phyloP scores from a whole-genome alignment of 2,888 invertebrate genomes.

The Punctoribates punctum region DNA sequence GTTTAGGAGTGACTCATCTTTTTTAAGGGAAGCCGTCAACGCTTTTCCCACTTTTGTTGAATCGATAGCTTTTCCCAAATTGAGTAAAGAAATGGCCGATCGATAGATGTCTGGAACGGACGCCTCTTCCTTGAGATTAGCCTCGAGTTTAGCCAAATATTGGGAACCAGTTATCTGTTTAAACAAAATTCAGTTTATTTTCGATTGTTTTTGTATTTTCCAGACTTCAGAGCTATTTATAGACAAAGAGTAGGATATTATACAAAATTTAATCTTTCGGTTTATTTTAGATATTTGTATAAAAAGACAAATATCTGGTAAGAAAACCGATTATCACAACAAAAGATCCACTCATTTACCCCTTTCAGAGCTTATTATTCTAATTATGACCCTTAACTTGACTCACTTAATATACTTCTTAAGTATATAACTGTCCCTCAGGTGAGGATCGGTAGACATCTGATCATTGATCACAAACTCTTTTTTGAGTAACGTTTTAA shows the following conservation, averaged over 20 bases:
- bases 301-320: conserved; percentile 15
- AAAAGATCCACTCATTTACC: too few species aligned
- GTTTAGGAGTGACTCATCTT: conserved; percentile 63
- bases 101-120: conserved; percentile 69
- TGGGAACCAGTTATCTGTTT: not conserved
- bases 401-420: too few species aligned
- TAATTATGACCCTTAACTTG: too few species aligned
- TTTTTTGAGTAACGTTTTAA: too few species aligned
- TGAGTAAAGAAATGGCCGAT: conserved; percentile 66
- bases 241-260: conserved; percentile 18
- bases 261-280: conserved; percentile 24
- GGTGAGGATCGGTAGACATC: too few species aligned
- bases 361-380: too few species aligned
- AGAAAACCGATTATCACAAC: conserved; percentile 8
- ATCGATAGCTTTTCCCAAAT: conserved; percentile 64
- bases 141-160: conserved; percentile 55
- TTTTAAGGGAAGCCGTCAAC: conserved; percentile 71
- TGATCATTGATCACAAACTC: too few species aligned
- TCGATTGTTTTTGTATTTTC: conserved; percentile 19
- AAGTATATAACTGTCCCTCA: too few species aligned
- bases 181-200: not conserved
- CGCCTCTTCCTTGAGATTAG: conserved; percentile 65
- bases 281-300: conserved; percentile 6
- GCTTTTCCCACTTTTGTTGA: conserved; percentile 67
- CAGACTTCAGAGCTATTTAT: conserved; percentile 6